Base-by-base conservation (phyloP, 2,888 invertebrate species). In the Microctonus hyperodae region DNA sequence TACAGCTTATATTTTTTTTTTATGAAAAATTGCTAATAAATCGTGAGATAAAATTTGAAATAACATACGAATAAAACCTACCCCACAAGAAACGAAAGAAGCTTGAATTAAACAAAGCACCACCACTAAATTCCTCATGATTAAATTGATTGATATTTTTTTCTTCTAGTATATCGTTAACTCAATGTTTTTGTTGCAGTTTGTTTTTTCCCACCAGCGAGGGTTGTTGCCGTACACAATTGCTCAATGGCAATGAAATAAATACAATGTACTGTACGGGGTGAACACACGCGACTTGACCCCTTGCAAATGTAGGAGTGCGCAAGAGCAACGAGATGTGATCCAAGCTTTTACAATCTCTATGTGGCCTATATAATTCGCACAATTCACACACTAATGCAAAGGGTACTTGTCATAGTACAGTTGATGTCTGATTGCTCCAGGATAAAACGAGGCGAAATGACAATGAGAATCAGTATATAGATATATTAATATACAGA, bases 11-110 rank as follows among this genome's bases (percentile, higher is more conserved):
- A n/a, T n/a, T n/a, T n/a, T n/a, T n/a, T n/a, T n/a, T n/a, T n/a
- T n/a, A n/a, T n/a, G n/a, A n/a, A n/a, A n/a, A n/a, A n/a, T n/a
- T n/a, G n/a, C n/a, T n/a, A n/a, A n/a, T n/a, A n/a, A n/a, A n/a
- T n/a, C n/a, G n/a, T n/a, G n/a, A n/a, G n/a, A n/a, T n/a, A n/a
- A n/a, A n/a, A n/a, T n/a, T n/a, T n/a, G n/a, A n/a, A n/a, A n/a
- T n/a, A n/a, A n/a, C n/a, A n/a, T n/a, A n/a, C n/a, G n/a, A n/a
- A n/a, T n/a, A n/a, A 60, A 64, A 70, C 72, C 58, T 78, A 80
- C 80, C 79, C 77, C 79, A 60, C 75, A 75, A 56, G 60, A 65
- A 66, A 77, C 74, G 57, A 73, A 61, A 57, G 70, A 62, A 37
- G 68, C 72, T 31, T 76, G 75, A 31, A 77, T 68, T 57, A 76